These are phyloP conservation scores for Epirrhoe alternata DNA, from an alignment of 2,888 invertebrate genomes.

Conservation along the genomic window DNA sequence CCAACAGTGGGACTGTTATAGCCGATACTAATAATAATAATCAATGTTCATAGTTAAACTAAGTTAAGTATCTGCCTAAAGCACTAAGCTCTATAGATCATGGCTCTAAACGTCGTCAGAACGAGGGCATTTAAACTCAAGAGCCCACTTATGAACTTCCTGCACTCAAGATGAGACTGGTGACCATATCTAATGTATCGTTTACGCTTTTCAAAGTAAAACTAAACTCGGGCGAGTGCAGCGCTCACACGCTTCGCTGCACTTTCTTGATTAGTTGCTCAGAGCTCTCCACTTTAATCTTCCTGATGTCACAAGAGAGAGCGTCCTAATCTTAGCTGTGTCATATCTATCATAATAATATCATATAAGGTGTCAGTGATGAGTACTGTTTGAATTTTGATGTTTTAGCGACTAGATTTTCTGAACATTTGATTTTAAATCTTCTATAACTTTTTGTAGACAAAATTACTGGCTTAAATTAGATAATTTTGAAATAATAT, in stretches of 20 bases:
- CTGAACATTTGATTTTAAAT: no score
- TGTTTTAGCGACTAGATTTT: no score
- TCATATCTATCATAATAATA: conserved; percentile 16
- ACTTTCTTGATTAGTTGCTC: conserved; percentile 63
- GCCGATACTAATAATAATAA: no score
- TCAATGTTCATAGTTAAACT: not conserved
- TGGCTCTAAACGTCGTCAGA: not conserved
- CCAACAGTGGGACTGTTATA: no score
- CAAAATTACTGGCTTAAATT: no score
- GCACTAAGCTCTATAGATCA: not conserved
- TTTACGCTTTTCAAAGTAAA: conserved; percentile 13
- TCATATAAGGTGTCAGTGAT: not conserved
- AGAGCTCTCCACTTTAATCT: conserved; percentile 55
- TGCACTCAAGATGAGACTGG: not conserved
- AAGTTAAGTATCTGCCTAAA: no score
- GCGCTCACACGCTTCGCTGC: conserved; percentile 53
- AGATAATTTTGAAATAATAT: no score
- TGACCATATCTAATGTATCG: conserved; percentile 8
- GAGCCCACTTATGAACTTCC: not conserved
- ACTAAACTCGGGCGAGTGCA: conserved; percentile 35
- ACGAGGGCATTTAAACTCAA: not conserved
- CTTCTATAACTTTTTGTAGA: no score
- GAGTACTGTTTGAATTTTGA: not conserved
- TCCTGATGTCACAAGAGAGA: conserved; percentile 53
- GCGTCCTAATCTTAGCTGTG: conserved; percentile 39